Evolutionary conservation across 1,140 invertebrate genomes (phyloP), one percentile per base, ranked within the genome.

Genomic region (Littorina saxatilis): DNA sequence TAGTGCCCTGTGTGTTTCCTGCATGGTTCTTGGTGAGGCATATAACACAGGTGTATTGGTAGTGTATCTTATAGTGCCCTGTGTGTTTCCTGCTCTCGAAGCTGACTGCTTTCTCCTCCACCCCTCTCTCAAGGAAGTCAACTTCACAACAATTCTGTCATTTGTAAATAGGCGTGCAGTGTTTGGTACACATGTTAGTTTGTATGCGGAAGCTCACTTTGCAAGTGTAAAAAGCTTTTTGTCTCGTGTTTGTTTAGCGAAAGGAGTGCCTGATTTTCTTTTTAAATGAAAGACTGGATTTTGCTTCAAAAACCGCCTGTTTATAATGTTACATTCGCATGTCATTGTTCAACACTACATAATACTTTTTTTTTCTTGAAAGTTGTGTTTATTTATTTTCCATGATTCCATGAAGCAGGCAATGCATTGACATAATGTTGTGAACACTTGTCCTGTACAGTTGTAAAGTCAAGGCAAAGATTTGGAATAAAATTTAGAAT

Each of bases 401-500:
- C 58, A 78, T 27, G 55, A 78, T 78, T 78, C 52, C 75, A 78
- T 58, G 58, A 29, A 78, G 55, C 47, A 76, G 55, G 55, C 52
- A 66, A 61, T 78, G 75, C 58, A 63, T 58, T 55, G 35, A 78
- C 75, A 78, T 78, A 78, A 78, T 78, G 75, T 78, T 78, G 75
- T 78, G 55, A 61, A 78, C 70, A 76, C 43, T 78, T 78, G 39
- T 29, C 39, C 58, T 78, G 75, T 78, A 78, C 75, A 78, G 39
- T 63, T 78, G 75, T 78, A 50, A 73, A 50, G 70, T 73, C 39
- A 35, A 78, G 58, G 75, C n/a, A 58, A 63, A 58, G 55, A 78
- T 78, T 78, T 63, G 75, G 55, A 78, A 78, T 58, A 78, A 58
- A 58, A 78, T 78, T 58, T 78, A 78, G 75, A 78, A 78, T 78